Base-by-base conservation (phyloP, 1,140 invertebrate genomes). In the Drosophila equinoxialis region DNA sequence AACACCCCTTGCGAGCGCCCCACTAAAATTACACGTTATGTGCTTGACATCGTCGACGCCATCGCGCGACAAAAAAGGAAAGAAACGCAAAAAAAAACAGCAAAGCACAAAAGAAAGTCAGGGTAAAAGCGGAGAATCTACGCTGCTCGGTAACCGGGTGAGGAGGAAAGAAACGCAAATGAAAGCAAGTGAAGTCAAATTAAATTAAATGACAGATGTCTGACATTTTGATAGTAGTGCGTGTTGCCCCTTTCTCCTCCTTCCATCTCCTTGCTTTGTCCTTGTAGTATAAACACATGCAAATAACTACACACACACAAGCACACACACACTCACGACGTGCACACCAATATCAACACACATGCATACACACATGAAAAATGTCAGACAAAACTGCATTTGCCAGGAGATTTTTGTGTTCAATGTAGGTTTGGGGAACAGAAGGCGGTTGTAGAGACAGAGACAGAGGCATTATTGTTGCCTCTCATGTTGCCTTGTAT, bases 131-230 rank as follows among this genome's bases (percentile, higher is more conserved):
- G 11, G 37, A 39, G 33, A 30, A 30, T 30, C 30, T 30, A 30
- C 30, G 30, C 30, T 30, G 30, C 30, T 30, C 30, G 30, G 30
- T 30, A 30, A 30, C 42, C 51, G 41, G 35, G 70, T 26, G 55
- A 17, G 45, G 14, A 7, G 7, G 7, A 37, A 23, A 45, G 42
- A 42, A 33, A 79, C 71, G 81, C 77, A 81, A 87, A 87, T 84
- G 84, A 89, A 89, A 90, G 84, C 80, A 89, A 89, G 84, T 84
- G 74, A 89, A 89, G 77, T 89, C 85, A 89, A 89, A 89, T 89
- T 89, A 89, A 89, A 89, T 89, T 89, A 89, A 89, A 89, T 89
- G 84, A 89, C 84, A 89, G 84, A 89, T 89, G 85, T 90, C 84
- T 89, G 84, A 89, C 84, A 90, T 89, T 90, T 89, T 90, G 84